phyloP scores from a whole-genome alignment of 1,140 invertebrate species.

The Argopecten irradians region DNA sequence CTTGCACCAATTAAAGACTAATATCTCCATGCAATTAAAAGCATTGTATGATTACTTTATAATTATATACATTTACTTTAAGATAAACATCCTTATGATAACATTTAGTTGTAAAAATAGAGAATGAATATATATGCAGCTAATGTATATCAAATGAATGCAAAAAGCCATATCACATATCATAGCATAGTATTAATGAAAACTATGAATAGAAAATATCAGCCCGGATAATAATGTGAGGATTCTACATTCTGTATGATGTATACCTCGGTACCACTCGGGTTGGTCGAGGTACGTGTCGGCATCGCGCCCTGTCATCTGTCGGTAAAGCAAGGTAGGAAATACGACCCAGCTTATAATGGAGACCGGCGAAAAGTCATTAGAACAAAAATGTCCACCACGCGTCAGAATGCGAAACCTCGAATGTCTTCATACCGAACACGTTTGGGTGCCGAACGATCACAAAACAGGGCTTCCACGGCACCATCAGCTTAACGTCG shows the following conservation, averaged over 20 bases:
- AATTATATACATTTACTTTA: too few species aligned
- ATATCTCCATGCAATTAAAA: too few species aligned
- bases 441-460: constrained; percentile 14
- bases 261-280: neutral
- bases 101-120: too few species aligned
- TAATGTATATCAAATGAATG: neutral
- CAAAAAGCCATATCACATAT: neutral
- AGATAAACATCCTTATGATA: too few species aligned
- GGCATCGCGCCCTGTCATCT: neutral
- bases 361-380: constrained; percentile 14
- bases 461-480: neutral
- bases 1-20: too few species aligned
- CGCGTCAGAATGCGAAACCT: neutral
- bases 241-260: neutral
- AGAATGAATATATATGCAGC: neutral
- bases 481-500: neutral
- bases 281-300: neutral
- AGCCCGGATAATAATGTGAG: neutral
- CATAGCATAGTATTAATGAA: too few species aligned
- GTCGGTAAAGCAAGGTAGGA: neutral
- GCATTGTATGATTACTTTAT: too few species aligned
- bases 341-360: constrained; percentile 10
- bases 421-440: constrained; percentile 1
- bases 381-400: constrained; percentile 10
- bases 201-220: neutral